Conservation (phyloP, 2,888 invertebrate genomes). For the Pogonocherus hispidulus region DNA sequence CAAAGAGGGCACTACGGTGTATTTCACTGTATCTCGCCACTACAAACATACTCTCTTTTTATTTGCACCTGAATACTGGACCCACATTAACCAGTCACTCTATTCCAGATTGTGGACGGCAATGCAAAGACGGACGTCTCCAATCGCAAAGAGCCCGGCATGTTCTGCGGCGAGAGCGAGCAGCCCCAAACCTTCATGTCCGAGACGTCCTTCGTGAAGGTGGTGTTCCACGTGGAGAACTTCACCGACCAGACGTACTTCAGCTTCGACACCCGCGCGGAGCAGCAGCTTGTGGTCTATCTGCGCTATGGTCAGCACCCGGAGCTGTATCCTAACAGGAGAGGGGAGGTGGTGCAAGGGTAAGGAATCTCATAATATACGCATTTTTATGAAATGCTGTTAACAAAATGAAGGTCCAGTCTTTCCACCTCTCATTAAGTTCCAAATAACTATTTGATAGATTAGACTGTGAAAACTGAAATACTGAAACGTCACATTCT, state of each 20-base stretch:
- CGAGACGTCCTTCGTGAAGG: conserved; percentile 92
- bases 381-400: too few species aligned
- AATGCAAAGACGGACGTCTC: conserved; percentile 91
- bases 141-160: conserved; percentile 89
- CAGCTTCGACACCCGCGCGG: conserved; percentile 88
- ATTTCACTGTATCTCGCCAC: too few species aligned
- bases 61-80: too few species aligned
- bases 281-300: conserved; percentile 92
- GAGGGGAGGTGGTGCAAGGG: conserved; percentile 90
- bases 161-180: conserved; percentile 94
- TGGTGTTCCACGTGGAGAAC: conserved; percentile 92
- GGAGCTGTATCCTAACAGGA: conserved; percentile 90
- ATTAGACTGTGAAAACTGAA: too few species aligned
- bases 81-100: too few species aligned
- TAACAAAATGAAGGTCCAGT: too few species aligned
- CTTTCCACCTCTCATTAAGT: too few species aligned
- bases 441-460: too few species aligned
- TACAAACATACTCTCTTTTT: too few species aligned
- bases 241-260: conserved; percentile 94
- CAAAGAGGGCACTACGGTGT: too few species aligned
- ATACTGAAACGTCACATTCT: too few species aligned
- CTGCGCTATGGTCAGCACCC: conserved; percentile 94
- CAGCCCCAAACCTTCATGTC: conserved; percentile 96
- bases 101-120: conserved; percentile 87
- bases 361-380: too few species aligned